Conservation (phyloP, 2,113 vertebrate genomes). For the Leiothrix lutea region DNA sequence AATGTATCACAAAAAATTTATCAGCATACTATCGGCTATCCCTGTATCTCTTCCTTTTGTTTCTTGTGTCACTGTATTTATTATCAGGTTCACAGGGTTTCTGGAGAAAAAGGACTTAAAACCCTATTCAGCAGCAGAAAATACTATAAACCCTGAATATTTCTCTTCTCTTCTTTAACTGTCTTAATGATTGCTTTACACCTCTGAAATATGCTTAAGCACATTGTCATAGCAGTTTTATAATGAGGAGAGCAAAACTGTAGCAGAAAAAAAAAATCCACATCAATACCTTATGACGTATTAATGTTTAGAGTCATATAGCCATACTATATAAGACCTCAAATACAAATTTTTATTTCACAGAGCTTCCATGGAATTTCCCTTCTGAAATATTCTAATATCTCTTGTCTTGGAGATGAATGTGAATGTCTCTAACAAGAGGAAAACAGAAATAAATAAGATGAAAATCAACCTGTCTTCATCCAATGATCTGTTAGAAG, state of each 20-base stretch:
- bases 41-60: background rate
- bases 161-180: background rate
- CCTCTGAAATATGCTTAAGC: background rate
- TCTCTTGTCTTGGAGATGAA: background rate
- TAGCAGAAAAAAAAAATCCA: background rate
- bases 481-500: background rate
- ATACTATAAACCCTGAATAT: background rate
- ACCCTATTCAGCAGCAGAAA: background rate
- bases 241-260: background rate
- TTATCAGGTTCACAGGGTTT: background rate
- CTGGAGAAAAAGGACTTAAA: background rate
- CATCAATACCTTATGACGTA: background rate
- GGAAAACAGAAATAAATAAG: background rate
- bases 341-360: background rate
- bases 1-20: background rate
- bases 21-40: background rate
- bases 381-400: background rate
- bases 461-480: background rate
- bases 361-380: background rate
- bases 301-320: background rate
- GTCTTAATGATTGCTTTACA: background rate
- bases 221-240: background rate
- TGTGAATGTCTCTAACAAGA: background rate
- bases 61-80: background rate
- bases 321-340: background rate